These are phyloP conservation scores for Pomatorhinus ruficollis DNA, from an alignment of 2,113 vertebrate genomes.

Conservation along the genomic window DNA sequence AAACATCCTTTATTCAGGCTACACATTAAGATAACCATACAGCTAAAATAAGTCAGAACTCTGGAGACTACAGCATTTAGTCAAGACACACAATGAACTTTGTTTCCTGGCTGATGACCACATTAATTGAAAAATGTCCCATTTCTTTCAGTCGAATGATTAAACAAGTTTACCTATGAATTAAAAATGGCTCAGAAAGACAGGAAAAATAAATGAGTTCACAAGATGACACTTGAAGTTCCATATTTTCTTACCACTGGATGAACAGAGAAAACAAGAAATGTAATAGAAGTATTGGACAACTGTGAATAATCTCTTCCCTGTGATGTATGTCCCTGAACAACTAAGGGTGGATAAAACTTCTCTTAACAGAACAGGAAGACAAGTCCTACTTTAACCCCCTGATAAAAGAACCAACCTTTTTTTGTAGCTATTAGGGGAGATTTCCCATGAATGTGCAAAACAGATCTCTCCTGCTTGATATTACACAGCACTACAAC, in stretches of 20 bases:
- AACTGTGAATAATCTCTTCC: conserved; percentile 46
- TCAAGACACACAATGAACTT: not conserved
- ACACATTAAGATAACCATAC: not conserved
- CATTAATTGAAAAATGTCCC: not conserved
- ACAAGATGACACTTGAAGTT: not conserved
- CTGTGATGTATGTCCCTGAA: conserved; percentile 61
- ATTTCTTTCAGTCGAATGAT: conserved; percentile 5
- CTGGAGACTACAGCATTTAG: not conserved
- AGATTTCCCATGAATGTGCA: conserved; percentile 65
- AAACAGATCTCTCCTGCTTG: conserved; percentile 45
- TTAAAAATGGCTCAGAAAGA: not conserved
- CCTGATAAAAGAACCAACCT: conserved; percentile 66
- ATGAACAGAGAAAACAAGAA: not conserved
- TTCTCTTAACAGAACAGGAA: conserved; percentile 56
- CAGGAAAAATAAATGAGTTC: not conserved
- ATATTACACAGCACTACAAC: not conserved
- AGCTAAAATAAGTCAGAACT: not conserved
- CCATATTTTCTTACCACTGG: not conserved
- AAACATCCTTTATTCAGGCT: not conserved
- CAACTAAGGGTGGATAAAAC: not conserved
- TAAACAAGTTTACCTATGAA: not conserved
- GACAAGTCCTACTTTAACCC: conserved; percentile 62
- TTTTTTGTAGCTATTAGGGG: conserved; percentile 36
- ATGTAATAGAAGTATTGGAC: not conserved
- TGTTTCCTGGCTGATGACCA: not conserved